These are phyloP conservation scores for Drosophila vallismaia DNA, from an alignment of 2,888 invertebrate genomes.

Conservation along the genomic window DNA sequence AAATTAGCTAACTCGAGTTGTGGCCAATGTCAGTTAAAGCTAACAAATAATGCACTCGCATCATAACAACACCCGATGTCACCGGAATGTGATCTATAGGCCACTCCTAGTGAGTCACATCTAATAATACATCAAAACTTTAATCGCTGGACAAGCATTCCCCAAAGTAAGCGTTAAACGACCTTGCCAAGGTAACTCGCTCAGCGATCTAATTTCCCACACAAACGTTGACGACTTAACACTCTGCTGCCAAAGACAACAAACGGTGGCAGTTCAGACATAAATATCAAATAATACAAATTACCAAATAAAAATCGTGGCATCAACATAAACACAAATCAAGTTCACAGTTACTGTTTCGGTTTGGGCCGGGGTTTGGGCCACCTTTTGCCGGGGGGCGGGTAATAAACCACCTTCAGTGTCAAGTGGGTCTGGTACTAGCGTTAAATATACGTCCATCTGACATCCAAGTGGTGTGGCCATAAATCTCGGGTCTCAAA, in stretches of 20 bases:
- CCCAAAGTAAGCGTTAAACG: constrained; percentile 32
- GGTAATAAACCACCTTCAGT: constrained; percentile 40
- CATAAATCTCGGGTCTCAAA: constrained; percentile 65
- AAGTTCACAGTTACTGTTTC: constrained; percentile 43
- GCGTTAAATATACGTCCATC: constrained; percentile 15
- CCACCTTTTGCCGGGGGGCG: constrained; percentile 29
- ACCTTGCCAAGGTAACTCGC: constrained; percentile 60
- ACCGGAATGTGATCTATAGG: constrained; percentile 17
- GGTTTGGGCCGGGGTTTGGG: constrained; percentile 9
- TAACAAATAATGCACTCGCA: constrained; percentile 24
- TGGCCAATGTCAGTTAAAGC: constrained; percentile 23
- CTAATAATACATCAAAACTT: constrained; percentile 19
- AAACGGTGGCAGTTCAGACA: constrained; percentile 34
- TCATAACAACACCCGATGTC: constrained; percentile 8
- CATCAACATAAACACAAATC: constrained; percentile 44
- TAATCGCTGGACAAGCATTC: constrained; percentile 37
- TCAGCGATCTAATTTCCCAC: constrained; percentile 32
- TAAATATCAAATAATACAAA: constrained; percentile 17
- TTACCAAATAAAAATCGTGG: constrained; percentile 34
- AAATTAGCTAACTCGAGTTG: constrained; percentile 21
- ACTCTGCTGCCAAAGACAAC: constrained; percentile 27
- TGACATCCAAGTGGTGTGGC: constrained; percentile 12
- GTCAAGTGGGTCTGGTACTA: constrained; percentile 38
- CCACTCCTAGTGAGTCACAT: constrained; percentile 23
- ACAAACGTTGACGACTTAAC: constrained; percentile 34